These are phyloP conservation scores for Phacellophora camtschatica DNA, from an alignment of 30 jellyfish, hydroid and myxozoan genomes.

Conservation along the genomic window DNA sequence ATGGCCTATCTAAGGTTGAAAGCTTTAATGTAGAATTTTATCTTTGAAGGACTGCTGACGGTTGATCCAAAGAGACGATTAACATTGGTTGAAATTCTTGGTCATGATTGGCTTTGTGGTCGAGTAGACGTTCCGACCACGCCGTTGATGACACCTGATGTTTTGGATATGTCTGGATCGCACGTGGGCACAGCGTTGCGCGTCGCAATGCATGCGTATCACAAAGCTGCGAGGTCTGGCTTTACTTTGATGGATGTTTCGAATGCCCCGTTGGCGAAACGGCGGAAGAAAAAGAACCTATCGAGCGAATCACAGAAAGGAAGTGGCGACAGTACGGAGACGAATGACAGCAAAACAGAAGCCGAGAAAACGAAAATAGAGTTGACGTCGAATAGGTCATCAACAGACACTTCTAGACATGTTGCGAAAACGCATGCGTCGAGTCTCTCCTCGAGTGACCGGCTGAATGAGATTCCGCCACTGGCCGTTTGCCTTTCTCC, in stretches of 20 bases:
- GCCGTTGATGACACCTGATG: slow-evolving; percentile 96
- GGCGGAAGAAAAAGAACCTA: slow-evolving; percentile 87
- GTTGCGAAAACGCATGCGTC: background rate
- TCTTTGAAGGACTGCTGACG: slow-evolving; percentile 77
- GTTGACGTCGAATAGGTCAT: background rate
- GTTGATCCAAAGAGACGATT: slow-evolving; percentile 92
- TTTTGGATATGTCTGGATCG: slow-evolving; percentile 83
- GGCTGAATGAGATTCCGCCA: slow-evolving; percentile 29
- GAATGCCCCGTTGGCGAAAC: slow-evolving; percentile 97
- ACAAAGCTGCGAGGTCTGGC: slow-evolving; percentile 94
- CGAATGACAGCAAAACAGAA: slow-evolving; percentile 10
- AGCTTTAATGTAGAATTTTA: background rate
- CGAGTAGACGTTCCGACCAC: slow-evolving; percentile 96
- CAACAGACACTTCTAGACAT: background rate
- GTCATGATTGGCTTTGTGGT: slow-evolving; percentile 97
- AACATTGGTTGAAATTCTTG: slow-evolving; percentile 69
- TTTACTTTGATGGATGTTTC: slow-evolving; percentile 97
- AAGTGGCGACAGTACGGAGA: slow-evolving; percentile 50
- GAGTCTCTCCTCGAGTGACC: background rate
- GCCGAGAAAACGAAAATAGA: background rate
- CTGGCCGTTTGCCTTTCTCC: slow-evolving; percentile 72
- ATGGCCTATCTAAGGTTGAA: too few relatives aligned
- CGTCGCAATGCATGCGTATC: slow-evolving; percentile 94
- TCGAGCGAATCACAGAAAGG: slow-evolving; percentile 73
- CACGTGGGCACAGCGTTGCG: slow-evolving; percentile 94